Percentiles rank a stretch among this genome's conserved stretches.
These are phyloP conservation scores for Tridacna crocea DNA, from an alignment of 2,888 invertebrate species.

Conservation along the genomic window DNA sequence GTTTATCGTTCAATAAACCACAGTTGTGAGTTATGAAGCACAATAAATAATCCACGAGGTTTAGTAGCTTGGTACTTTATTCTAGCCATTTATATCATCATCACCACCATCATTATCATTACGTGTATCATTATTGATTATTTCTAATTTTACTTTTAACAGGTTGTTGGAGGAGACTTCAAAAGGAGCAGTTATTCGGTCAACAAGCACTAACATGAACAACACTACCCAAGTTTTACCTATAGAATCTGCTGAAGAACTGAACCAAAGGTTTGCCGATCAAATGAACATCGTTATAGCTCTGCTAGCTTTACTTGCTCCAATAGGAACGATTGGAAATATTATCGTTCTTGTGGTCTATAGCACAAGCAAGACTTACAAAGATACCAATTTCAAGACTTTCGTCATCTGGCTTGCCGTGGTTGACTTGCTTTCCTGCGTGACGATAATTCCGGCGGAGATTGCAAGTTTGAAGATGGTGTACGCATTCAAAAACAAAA, in stretches of 20 bases:
- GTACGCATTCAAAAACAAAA: conserved; percentile 31
- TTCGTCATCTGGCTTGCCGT: conserved; percentile 48
- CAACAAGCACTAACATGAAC: no score
- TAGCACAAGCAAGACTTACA: conserved; percentile 41
- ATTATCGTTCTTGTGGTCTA: conserved; percentile 47
- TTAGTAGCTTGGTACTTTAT: no score
- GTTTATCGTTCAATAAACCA: no score
- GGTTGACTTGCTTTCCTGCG: conserved; percentile 48
- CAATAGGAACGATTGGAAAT: conserved; percentile 50
- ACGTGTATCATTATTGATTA: no score
- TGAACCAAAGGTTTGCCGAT: conserved; percentile 42
- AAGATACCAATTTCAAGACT: conserved; percentile 48
- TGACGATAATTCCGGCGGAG: conserved; percentile 47
- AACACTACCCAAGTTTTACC: no score
- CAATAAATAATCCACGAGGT: no score
- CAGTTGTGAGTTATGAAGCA: no score
- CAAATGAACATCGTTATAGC: conserved; percentile 36
- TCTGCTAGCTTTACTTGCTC: conserved; percentile 38
- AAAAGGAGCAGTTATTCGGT: no score
- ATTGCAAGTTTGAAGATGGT: conserved; percentile 40
- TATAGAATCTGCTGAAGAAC: conserved; percentile 10
- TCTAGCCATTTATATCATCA: no score
- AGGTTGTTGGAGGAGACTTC: no score
- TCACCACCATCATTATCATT: no score
- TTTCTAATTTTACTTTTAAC: no score